These are phyloP conservation scores for Parnassius smintheus DNA, from an alignment of 2,888 invertebrate species.

Conservation along the genomic window DNA sequence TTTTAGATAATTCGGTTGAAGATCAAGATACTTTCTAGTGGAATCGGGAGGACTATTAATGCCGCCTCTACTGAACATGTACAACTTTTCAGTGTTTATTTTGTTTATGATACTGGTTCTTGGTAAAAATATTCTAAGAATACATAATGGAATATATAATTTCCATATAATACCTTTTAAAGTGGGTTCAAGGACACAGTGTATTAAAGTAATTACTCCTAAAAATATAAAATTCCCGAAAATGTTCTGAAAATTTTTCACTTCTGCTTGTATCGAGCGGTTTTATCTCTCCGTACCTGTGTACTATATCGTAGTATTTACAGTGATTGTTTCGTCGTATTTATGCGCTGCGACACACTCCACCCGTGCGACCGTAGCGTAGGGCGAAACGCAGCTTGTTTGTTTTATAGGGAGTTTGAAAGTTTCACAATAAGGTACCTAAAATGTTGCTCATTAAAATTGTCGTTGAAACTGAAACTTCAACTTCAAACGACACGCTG, in stretches of 20 bases:
- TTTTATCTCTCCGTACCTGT: conserved; percentile 51
- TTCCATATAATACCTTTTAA: too few species aligned
- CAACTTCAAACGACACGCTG: conserved; percentile 20
- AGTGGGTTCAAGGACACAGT: too few species aligned
- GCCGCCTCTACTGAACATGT: too few species aligned
- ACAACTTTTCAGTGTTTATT: too few species aligned
- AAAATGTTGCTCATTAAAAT: conserved; percentile 31
- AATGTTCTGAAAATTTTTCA: conserved; percentile 41
- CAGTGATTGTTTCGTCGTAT: conserved; percentile 61
- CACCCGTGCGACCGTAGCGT: conserved; percentile 43
- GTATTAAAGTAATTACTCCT: too few species aligned
- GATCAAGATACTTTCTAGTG: too few species aligned
- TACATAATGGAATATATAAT: too few species aligned
- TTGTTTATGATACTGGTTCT: too few species aligned
- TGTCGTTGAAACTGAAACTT: conserved; percentile 24
- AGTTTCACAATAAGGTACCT: conserved; percentile 27
- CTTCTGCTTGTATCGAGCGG: conserved; percentile 40
- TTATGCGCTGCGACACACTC: conserved; percentile 51
- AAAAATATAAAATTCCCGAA: background rate
- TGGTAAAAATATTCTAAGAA: too few species aligned
- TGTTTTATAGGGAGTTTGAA: conserved; percentile 39
- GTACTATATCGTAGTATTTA: conserved; percentile 50
- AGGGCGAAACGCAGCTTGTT: conserved; percentile 44
- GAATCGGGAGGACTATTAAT: too few species aligned
- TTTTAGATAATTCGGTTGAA: too few species aligned